Evolutionary conservation across 2,888 invertebrate genomes (phyloP).

Genomic region (Therioaphis trifolii): DNA sequence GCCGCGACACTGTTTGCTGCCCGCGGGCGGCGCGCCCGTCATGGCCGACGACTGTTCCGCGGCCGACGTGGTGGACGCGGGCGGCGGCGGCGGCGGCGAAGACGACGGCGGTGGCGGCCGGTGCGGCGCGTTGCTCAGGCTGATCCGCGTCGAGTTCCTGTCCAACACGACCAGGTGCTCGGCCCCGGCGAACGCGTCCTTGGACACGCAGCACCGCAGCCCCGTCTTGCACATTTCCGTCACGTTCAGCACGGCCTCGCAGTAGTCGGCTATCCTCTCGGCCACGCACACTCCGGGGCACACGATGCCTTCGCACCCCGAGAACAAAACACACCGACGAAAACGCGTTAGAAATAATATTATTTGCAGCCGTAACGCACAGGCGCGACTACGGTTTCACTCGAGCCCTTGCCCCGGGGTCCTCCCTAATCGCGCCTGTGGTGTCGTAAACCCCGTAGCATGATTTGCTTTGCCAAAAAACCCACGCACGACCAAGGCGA

Average conservation of each 20-base stretch:
- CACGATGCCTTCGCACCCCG: slow-evolving; percentile 39
- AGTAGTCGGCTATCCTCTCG: slow-evolving; percentile 83
- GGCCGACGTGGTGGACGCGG: slow-evolving; percentile 26
- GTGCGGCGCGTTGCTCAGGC: slow-evolving; percentile 34
- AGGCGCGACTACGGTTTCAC: no score
- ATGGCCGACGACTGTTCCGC: slow-evolving; percentile 69
- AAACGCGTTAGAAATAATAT: slow-evolving; percentile 21
- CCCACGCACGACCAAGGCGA: no score
- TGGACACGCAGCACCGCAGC: slow-evolving; percentile 83
- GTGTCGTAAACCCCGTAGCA: no score
- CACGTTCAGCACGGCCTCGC: slow-evolving; percentile 84
- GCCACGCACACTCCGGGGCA: slow-evolving; percentile 89
- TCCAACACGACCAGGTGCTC: slow-evolving; percentile 81
- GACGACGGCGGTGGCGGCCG: slow-evolving; percentile 61
- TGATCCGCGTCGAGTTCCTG: slow-evolving; percentile 69
- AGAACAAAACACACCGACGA: slow-evolving; percentile 7
- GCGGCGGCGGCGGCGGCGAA: slow-evolving; percentile 1
- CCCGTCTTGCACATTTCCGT: slow-evolving; percentile 80
- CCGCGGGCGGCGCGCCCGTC: slow-evolving; percentile 67
- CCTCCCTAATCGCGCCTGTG: no score
- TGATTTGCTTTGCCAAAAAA: no score
- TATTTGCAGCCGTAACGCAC: no score
- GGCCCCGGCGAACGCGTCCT: slow-evolving; percentile 77
- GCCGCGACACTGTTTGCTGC: slow-evolving; percentile 70
- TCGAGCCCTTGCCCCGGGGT: no score